Evolutionary conservation across 2,888 invertebrate species (phyloP), one percentile per base, ranked within the genome.

Genomic region (Nematopogon swammerdamellus): DNA sequence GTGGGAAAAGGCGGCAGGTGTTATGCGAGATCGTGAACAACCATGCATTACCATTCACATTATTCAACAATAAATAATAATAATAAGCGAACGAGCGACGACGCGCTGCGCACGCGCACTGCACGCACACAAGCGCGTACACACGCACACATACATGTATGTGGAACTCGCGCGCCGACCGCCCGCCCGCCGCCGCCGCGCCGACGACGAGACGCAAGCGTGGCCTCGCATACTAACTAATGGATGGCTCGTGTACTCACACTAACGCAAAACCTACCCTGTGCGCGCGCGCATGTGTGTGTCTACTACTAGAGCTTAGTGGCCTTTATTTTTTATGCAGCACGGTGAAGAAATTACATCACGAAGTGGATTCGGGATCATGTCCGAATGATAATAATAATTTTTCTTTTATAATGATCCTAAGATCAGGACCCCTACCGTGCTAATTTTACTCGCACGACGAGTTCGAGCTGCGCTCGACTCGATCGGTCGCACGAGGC

Each of bases 1-100:
- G 81, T 81, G 81, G 81, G 81, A 81, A 81, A 80, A 77, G 68
- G 73, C 74, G 80, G 82, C 82, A 82, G 82, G 82, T 82, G 82
- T 72, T 79, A 74, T 74, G 81, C 77, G 76, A 72, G 76, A 79
- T 80, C 80, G 81, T 77, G 80, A 79, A 77, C 77, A 75, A 73
- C 76, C 75, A 77, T 70, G 77, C 76, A 79, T 77, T 79, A 79
- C 77, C 76, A 79, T 79, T 77, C 77, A 77, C 72, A 75, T 77
- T 79, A 79, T 79, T 75, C 77, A 75, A 77, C 79, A 71, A 79
- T 77, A 77, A 77, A 77, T 77, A 77, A 79, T 75, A 75, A 75
- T 76, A 77, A 76, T 72, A 79, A 77, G 75, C 70, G 73, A 74
- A 68, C 77, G 76, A 76, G 76, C 70, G 75, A 71, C 72, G 67